Evolutionary conservation across 1,140 invertebrate species (phyloP).

Genomic region (Galendromus occidentalis): DNA sequence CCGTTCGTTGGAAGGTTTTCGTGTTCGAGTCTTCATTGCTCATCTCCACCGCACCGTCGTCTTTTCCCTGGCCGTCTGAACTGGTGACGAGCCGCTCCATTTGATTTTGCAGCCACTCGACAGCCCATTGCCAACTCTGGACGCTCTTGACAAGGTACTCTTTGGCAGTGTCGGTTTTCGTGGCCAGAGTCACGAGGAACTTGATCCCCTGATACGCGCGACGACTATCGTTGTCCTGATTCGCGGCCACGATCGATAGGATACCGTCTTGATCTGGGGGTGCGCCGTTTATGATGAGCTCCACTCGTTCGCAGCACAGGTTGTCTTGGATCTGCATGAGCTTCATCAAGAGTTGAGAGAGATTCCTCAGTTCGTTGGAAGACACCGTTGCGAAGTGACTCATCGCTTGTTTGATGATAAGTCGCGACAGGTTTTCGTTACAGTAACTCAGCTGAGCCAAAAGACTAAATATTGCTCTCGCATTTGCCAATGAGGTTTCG

Average conservation of each 20-base stretch:
- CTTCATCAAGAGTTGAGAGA: conserved; percentile 27
- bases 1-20: conserved; percentile 33
- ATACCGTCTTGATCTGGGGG: conserved; percentile 24
- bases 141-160: conserved; percentile 31
- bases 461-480: conserved; percentile 25
- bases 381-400: conserved; percentile 25
- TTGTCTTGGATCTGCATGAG: conserved; percentile 30
- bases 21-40: conserved; percentile 33
- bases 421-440: conserved; percentile 26
- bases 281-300: conserved; percentile 30
- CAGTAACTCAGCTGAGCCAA: conserved; percentile 28
- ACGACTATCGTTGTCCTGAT: conserved; percentile 28
- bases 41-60: conserved; percentile 21
- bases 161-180: conserved; percentile 26
- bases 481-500: conserved; percentile 23
- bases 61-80: conserved; percentile 15
- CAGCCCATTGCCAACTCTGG: conserved; percentile 33
- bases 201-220: conserved; percentile 35
- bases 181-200: conserved; percentile 29
- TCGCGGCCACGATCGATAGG: conserved; percentile 26
- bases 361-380: conserved; percentile 31
- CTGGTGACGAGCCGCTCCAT: conserved; percentile 29
- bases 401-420: conserved; percentile 28
- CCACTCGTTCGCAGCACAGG: conserved; percentile 26
- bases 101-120: conserved; percentile 33